Conservation (phyloP, 2,797 vertebrate genomes). For the Ibycter americanus region DNA sequence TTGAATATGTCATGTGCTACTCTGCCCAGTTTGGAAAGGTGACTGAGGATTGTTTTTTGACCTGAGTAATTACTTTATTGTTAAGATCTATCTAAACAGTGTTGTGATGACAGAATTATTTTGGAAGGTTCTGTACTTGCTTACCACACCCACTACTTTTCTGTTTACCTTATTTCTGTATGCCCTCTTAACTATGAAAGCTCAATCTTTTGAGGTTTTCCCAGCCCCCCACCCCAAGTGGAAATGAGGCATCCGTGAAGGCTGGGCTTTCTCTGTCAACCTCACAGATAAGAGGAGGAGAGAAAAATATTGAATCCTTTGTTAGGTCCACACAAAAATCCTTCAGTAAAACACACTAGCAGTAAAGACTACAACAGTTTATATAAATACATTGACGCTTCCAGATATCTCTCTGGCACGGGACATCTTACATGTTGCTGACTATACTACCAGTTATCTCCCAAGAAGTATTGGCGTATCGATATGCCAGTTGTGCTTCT, state of each 20-base stretch:
- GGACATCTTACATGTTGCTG: background rate
- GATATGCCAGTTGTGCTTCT: background rate
- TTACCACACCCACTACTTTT: background rate
- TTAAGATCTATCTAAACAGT: background rate
- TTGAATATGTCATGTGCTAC: fast-evolving
- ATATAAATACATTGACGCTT: background rate
- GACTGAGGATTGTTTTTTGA: background rate
- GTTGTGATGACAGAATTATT: background rate
- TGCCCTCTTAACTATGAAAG: background rate
- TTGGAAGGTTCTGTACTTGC: background rate
- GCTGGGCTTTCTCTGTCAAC: background rate
- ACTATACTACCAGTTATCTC: background rate
- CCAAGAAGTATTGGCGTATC: background rate
- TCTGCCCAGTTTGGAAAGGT: background rate
- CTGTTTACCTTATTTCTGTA: background rate
- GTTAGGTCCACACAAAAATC: background rate
- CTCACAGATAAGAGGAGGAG: background rate
- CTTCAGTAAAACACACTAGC: background rate
- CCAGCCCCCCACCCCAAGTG: fast-evolving
- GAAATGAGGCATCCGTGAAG: background rate
- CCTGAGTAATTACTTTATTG: background rate
- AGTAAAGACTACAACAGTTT: background rate
- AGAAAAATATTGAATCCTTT: background rate
- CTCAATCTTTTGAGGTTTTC: background rate
- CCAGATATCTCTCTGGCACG: background rate